Base-by-base conservation (phyloP, 2,113 vertebrate species). In the Seriola dumerili region DNA sequence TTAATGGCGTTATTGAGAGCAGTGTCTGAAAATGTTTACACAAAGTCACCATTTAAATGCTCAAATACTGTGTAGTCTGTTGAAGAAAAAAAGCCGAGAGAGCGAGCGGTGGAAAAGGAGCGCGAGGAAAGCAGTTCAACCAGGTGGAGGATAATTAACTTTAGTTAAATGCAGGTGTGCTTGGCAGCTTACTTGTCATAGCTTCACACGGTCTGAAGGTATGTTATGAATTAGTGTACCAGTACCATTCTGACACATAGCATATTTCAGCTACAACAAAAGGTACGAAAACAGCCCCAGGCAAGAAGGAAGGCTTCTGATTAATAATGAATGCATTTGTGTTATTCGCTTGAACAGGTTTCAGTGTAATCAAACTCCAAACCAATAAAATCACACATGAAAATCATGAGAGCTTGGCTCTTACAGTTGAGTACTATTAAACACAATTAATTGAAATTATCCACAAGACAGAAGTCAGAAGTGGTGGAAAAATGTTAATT, bases 151-250 rank as follows among this genome's bases (percentile, higher is more conserved):
- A 7, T 79, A 44, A 89, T 91, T 84, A 72, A 14, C 67, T 82
- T 38, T 44, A 68, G 54, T 84, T 84, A 57, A 68, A 29, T 32
- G 73, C 90, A 92, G 88, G 91, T 90, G 90, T 85, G 88, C 3
- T 12, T 6, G 62, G 44, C 63, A 52, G 13, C 29, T 29, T 29
- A 29, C 29, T 29, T 29, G 29, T 29, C 29, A 29, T 29, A 29
- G 29, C 54, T 64, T 59, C 79, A 50, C 58, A 3, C 44, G 4
- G 34, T 19, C 73, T 29, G 62, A 48, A 29, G 32, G 54, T 66
- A 61, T 8, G 38, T 32, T 9, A 19, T 9, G 38, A 5, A 38
- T 38, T 8, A 38, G 38, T 38, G 38, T 38, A 38, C 23, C 23
- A 23, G 23, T 23, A 23, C 23, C 38, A 38, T 5, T 38, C 6